These are phyloP conservation scores for Gorsachius goisagi DNA, from an alignment of 2,113 vertebrate genomes.

Conservation along the genomic window DNA sequence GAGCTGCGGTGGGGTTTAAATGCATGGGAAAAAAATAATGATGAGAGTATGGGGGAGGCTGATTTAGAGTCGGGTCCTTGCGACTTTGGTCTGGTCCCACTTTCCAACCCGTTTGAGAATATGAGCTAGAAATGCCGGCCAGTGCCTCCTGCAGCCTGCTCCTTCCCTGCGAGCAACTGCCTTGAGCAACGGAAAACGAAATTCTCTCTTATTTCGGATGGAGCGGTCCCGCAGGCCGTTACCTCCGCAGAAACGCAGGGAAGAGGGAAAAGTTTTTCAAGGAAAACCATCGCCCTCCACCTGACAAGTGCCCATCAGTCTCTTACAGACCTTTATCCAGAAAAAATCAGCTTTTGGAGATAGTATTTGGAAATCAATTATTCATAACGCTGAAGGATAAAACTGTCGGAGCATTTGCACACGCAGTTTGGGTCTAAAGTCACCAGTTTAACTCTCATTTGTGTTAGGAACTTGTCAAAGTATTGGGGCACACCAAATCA, in stretches of 20 bases:
- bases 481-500: not conserved
- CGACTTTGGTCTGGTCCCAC: not conserved
- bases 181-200: not conserved
- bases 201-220: not conserved
- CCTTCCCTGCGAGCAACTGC: not conserved
- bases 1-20: not conserved
- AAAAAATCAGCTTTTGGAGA: not conserved
- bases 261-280: not conserved
- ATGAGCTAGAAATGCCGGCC: not conserved
- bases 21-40: not conserved
- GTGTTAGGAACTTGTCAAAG: not conserved
- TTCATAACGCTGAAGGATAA: not conserved
- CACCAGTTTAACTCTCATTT: not conserved
- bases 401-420: not conserved
- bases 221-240: fast-evolving
- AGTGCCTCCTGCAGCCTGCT: not conserved
- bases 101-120: not conserved
- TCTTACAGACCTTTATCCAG: not conserved
- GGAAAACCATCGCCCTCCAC: not conserved
- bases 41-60: not conserved
- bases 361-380: not conserved
- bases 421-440: not conserved
- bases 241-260: not conserved
- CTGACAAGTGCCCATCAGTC: fast-evolving
- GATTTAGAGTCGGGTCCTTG: not conserved